Base-by-base conservation (phyloP, 2,797 vertebrate species). In the Limnodromus scolopaceus region DNA sequence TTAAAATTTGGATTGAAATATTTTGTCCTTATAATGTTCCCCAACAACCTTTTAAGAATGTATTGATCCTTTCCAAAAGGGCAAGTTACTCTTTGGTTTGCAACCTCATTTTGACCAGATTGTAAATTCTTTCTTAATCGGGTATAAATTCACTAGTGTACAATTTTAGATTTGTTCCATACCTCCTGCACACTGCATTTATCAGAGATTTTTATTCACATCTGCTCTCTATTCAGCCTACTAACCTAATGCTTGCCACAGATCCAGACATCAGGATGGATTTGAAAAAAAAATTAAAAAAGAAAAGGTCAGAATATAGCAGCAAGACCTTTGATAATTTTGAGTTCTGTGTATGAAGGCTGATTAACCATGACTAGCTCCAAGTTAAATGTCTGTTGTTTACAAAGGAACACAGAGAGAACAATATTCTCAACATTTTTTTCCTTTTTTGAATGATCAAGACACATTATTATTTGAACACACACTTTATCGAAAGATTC, bases 61-160 rank as follows among this genome's bases (percentile, higher is more conserved):
- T 83, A 53, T 68, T 17, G 11, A 58, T 90, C 34, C 69, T 58
- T 87, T 82, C 57, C 46, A 69, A 83, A 92, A 68, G 55, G 18
- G 16, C 13, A 82, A 87, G 64, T 94, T 79, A 55, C n/a, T 75
- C 36, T 94, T 93, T 91, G 71, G 84, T 95, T 87, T 95, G 69
- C 48, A 80, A 55, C 65, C 38, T 96, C 70, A 82, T 92, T 96
- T 97, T 97, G 65, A 66, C 75, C 89, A 97, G 93, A 92, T 95
- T 97, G 91, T 46, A 97, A 84, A 95, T 95, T 97, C 77, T 95
- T 90, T 95, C 80, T 93, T 97, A 92, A 97, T 85, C 92, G 78
- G 36, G 30, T 92, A 49, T 90, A 72, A 96, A 96, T 94, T 95
- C 69, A 5, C 89, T 85, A 84, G 84, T 83, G 65, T 38, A 53